Percentiles rank a stretch among this genome's conserved stretches.
Conservation (phyloP, 23 tunicate species). For the Pegea sp. region DNA sequence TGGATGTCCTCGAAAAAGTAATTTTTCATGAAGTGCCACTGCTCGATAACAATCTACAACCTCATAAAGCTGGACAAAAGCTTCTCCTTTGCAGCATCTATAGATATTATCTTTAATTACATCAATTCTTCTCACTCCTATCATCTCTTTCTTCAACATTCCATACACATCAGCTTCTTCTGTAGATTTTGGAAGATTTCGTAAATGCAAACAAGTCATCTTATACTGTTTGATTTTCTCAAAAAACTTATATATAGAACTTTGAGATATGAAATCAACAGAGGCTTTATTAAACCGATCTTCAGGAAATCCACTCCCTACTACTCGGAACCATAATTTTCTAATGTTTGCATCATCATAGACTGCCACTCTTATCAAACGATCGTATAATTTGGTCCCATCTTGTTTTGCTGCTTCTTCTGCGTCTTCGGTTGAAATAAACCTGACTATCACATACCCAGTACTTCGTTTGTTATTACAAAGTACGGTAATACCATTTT, state of each 20-base stretch:
- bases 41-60: conserved; percentile 52
- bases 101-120: conserved; percentile 19
- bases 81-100: conserved; percentile 61
- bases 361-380: conserved; percentile 21
- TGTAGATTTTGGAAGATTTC: conserved; percentile 26
- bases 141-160: conserved; percentile 3
- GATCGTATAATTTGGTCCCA: conserved; percentile 13
- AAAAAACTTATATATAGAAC: neutral
- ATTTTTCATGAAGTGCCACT: conserved; percentile 16
- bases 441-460: conserved; percentile 60
- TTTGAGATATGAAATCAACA: neutral
- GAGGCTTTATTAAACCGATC: neutral
- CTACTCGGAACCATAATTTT: conserved; percentile 4
- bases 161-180: conserved; percentile 13
- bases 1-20: conserved; percentile 7
- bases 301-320: neutral
- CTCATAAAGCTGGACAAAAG: conserved; percentile 29
- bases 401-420: conserved; percentile 23
- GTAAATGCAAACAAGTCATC: conserved; percentile 43
- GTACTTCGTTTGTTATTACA: conserved; percentile 15
- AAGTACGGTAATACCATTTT: conserved; percentile 21
- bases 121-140: conserved; percentile 14
- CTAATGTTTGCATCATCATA: conserved; percentile 5
- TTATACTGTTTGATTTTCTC: conserved; percentile 22
- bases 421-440: conserved; percentile 32